phyloP scores from a whole-genome alignment of 1,140 invertebrate genomes.

The Pseudomyrmex pallidus region DNA sequence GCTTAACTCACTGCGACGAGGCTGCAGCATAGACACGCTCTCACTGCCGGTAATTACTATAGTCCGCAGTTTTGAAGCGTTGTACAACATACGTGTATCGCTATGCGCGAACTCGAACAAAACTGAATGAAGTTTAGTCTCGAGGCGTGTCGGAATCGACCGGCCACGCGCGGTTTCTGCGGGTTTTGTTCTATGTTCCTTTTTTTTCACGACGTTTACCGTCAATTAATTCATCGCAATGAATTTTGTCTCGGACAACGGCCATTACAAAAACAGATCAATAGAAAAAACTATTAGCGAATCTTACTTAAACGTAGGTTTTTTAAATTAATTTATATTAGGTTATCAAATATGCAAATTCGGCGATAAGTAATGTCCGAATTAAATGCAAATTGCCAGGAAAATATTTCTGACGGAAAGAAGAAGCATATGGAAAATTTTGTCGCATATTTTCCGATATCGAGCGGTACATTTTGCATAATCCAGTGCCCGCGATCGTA shows the following conservation, averaged over 20 bases:
- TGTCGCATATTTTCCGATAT: conserved; percentile 57
- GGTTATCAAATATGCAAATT: conserved; percentile 18
- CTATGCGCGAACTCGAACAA: conserved; percentile 45
- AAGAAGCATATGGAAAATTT: conserved; percentile 55
- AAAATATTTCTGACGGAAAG: conserved; percentile 48
- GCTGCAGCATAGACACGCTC: conserved; percentile 50
- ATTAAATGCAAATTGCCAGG: conserved; percentile 41
- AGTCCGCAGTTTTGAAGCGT: conserved; percentile 51
- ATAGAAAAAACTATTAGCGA: conserved; percentile 23
- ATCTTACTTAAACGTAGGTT: neutral
- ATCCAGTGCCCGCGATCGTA: conserved; percentile 46
- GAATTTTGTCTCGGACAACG: conserved; percentile 10
- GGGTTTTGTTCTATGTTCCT: neutral
- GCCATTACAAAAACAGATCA: neutral
- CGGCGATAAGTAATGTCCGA: conserved; percentile 30
- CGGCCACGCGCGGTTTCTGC: conserved; percentile 25
- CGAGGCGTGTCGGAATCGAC: conserved; percentile 38
- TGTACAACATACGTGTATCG: conserved; percentile 42
- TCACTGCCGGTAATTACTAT: conserved; percentile 62
- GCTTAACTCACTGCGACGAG: conserved; percentile 67
- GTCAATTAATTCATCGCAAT: conserved; percentile 37
- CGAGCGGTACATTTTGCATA: conserved; percentile 53
- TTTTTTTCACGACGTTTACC: conserved; percentile 17
- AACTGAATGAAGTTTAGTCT: conserved; percentile 65
- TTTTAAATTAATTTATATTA: conserved; percentile 3